phyloP scores from a whole-genome alignment of 2,113 vertebrate genomes.

The Albula goreensis region DNA sequence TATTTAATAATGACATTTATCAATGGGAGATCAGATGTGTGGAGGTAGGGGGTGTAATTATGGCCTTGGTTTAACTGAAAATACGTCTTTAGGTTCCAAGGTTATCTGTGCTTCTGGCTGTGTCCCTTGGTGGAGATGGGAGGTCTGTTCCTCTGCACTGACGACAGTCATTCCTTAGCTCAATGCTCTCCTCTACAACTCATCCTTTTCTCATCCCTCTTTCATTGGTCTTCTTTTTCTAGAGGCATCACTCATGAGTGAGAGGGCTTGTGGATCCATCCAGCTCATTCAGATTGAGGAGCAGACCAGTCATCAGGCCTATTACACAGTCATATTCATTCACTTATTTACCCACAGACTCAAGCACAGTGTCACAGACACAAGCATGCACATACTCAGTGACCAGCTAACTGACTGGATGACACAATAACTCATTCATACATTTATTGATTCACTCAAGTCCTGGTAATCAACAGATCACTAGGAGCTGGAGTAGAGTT shows the following conservation, averaged over 20 bases:
- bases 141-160: constrained; percentile 37
- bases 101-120: constrained; percentile 70
- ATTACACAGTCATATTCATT: constrained; percentile 42
- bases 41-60: constrained; percentile 62
- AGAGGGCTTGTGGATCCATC: not conserved
- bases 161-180: constrained; percentile 26
- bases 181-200: constrained; percentile 18
- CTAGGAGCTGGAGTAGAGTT: not conserved
- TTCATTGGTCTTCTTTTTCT: not conserved
- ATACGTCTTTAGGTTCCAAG: constrained; percentile 74
- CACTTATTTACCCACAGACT: not conserved
- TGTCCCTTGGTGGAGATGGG: constrained; percentile 58
- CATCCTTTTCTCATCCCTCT: constrained; percentile 2
- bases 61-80: constrained; percentile 68
- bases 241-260: not conserved
- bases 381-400: too few relatives aligned
- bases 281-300: constrained; percentile 48
- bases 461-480: not conserved
- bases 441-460: not conserved
- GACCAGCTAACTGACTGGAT: too few relatives aligned
- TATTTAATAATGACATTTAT: constrained; percentile 80
- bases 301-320: constrained; percentile 25
- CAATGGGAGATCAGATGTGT: constrained; percentile 63
- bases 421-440: too few relatives aligned
- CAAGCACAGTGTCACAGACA: too few relatives aligned